phyloP scores from a whole-genome alignment of 1,140 invertebrate genomes.

The Agraylea sexmaculata region DNA sequence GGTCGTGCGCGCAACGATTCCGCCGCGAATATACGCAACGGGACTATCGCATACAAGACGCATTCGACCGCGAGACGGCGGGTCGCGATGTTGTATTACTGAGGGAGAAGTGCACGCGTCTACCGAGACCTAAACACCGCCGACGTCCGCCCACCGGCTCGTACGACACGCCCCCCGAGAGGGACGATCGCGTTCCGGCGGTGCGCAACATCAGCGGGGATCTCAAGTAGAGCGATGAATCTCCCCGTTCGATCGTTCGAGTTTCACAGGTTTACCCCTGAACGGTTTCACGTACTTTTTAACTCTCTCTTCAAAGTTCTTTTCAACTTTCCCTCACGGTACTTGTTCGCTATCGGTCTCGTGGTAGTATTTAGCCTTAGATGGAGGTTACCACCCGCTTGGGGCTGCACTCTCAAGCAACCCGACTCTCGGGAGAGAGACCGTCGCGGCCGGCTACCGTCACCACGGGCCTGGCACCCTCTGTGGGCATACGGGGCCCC shows the following conservation, averaged over 20 bases:
- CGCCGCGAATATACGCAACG: constrained; percentile 16
- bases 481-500: constrained; percentile 54
- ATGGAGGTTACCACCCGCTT: constrained; percentile 75
- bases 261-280: constrained; percentile 55
- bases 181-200: constrained; percentile 22
- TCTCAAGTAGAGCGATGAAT: constrained; percentile 35
- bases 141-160: constrained; percentile 24
- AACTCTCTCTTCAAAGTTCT: constrained; percentile 84
- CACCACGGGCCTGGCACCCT: constrained; percentile 60
- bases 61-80: constrained; percentile 32
- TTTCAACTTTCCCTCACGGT: constrained; percentile 86
- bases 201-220: constrained; percentile 25
- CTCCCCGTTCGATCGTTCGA: constrained; percentile 44
- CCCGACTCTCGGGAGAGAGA: constrained; percentile 59
- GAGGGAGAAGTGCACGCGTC: constrained; percentile 39
- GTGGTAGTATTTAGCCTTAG: constrained; percentile 74
- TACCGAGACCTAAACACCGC: constrained; percentile 25
- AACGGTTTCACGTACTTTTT: constrained; percentile 73
- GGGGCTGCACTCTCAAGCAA: constrained; percentile 78
- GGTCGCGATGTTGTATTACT: constrained; percentile 41
- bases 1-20: constrained; percentile 12
- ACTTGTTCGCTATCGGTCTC: constrained; percentile 85
- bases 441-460: constrained; percentile 39
- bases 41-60: constrained; percentile 17
- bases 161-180: constrained; percentile 21